Base-by-base conservation (phyloP, 2,113 vertebrate species). In the Pagrus major region DNA sequence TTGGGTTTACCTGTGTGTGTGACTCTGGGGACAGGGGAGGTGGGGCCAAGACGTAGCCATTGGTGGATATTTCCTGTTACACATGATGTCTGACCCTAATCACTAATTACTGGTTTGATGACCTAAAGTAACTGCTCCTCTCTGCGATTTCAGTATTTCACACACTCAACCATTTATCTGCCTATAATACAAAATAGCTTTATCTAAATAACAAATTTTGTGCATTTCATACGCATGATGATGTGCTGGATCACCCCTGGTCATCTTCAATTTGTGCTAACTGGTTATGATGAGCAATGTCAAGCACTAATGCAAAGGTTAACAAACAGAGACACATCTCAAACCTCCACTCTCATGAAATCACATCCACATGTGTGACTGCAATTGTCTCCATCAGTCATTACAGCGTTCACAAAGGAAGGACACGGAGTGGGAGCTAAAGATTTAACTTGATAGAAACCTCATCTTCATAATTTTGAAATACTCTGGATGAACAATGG, bases 1-100 rank as follows among this genome's bases (percentile, higher is more conserved):
- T 41, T 47, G 29, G n/a, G 56, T 73, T 73, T 66, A 64, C 44
- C 49, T 59, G 29, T 49, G 72, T 76, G 67, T 42, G 65, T 78
- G 44, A 46, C 37, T 66, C 4, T 2, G 44, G 56, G 71, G 73
- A 52, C 1, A 1, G 46, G 71, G 69, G n/a, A 16, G 27, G 41
- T 3, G 31, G 59, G 74, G 55, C 56, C 21, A 25, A 49, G 12
- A 37, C 21, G 10, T 3, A 47, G 31, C 18, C 29, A 25, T 39
- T 46, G 44, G 35, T 52, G 65, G 4, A 59, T 76, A 44, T 31
- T 68, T 76, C 39, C 16, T n/a, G 25, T 21, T 37, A 47, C 42
- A 68, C 9, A 18, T 67, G 31, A 27, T 29, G 61, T 80, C 14
- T 69, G 66, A 33, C 25, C 72, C 55, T 71, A 39, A 18, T 79